phyloP scores from a whole-genome alignment of 2,797 vertebrate genomes.

The Halcyon chelicuti region DNA sequence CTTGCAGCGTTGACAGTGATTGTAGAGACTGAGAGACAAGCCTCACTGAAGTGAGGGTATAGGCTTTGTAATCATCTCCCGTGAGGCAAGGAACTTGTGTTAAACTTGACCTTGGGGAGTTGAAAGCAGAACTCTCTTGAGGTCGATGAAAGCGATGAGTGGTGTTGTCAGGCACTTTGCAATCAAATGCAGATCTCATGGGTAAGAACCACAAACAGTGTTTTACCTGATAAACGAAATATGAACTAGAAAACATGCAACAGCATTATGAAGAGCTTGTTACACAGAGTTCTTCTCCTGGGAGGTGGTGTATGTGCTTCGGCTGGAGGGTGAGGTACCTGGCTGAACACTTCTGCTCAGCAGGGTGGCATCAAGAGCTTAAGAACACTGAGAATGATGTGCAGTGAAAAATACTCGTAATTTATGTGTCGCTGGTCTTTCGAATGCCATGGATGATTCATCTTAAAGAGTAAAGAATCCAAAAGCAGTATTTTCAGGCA shows the following conservation, averaged over 20 bases:
- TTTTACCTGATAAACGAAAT: neutral
- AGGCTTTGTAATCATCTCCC: neutral
- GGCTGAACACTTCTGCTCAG: rapidly evolving
- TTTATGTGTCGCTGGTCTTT: rapidly evolving
- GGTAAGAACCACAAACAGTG: neutral
- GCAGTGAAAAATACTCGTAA: neutral
- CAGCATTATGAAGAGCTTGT: neutral
- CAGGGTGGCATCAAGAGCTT: neutral
- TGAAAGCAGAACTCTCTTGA: neutral
- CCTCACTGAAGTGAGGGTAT: neutral
- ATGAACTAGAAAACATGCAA: neutral
- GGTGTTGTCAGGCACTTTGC: neutral
- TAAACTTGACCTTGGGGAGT: neutral
- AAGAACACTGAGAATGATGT: neutral
- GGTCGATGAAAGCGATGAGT: rapidly evolving
- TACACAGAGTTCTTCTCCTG: neutral
- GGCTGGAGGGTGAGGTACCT: neutral
- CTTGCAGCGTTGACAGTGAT: neutral
- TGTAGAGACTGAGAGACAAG: neutral
- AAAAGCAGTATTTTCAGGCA: neutral
- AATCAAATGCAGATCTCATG: neutral
- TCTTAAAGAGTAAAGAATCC: neutral
- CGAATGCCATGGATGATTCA: neutral
- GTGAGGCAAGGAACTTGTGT: neutral
- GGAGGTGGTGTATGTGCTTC: rapidly evolving